Evolutionary conservation across 2,797 vertebrate genomes (phyloP).

Genomic region (Masticophis lateralis): DNA sequence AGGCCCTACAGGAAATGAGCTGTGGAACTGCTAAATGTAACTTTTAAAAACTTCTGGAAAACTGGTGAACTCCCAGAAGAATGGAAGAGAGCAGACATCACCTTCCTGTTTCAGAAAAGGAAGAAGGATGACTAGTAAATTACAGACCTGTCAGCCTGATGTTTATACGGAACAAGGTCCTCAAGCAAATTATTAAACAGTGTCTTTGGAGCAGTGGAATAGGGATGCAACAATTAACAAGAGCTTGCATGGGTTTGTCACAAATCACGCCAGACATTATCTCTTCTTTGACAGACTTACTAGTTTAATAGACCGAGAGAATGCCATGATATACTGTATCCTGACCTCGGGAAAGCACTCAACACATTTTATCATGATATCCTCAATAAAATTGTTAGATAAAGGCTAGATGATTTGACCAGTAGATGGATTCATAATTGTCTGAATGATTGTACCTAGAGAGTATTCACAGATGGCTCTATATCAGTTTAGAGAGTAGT

Average conservation of each 20-base stretch:
- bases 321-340: neutral
- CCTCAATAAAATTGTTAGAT: neutral
- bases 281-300: neutral
- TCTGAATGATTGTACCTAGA: neutral
- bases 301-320: neutral
- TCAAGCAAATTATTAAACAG: neutral
- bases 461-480: neutral
- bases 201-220: neutral
- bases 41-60: neutral
- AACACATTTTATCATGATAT: neutral
- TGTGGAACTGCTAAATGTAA: neutral
- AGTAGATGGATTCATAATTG: neutral
- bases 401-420: neutral
- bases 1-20: neutral
- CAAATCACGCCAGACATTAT: neutral
- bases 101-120: neutral
- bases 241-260: neutral
- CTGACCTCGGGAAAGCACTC: neutral
- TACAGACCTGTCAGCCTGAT: neutral
- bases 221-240: neutral
- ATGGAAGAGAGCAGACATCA: neutral
- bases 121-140: neutral
- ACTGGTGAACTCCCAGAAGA: neutral
- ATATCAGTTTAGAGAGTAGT: neutral
- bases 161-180: neutral